Conservation (phyloP, 2,113 vertebrate species). For the Periophthalmodon schlosseri region DNA sequence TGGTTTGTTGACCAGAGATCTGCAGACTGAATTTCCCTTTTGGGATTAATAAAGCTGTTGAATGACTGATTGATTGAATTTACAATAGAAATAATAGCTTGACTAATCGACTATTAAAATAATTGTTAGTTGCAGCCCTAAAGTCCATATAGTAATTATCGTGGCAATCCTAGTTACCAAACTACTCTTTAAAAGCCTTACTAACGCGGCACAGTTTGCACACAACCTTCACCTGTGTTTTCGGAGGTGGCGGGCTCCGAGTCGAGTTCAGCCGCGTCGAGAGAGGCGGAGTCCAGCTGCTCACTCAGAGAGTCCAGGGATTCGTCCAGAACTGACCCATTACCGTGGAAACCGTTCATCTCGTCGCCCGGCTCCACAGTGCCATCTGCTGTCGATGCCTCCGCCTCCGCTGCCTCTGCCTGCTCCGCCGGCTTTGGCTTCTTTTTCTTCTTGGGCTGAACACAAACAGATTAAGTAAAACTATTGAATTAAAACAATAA, state of each 20-base stretch:
- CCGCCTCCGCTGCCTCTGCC: conserved; percentile 65
- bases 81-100: too few species aligned
- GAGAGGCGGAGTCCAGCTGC: conserved; percentile 86
- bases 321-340: conserved; percentile 84
- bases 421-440: conserved; percentile 87
- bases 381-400: conserved; percentile 56
- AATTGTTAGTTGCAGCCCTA: too few species aligned
- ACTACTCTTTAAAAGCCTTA: neutral
- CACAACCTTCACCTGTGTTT: conserved; percentile 74
- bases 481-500: neutral
- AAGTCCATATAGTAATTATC: too few species aligned
- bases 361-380: conserved; percentile 74
- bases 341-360: conserved; percentile 89
- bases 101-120: too few species aligned
- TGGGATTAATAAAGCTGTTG: too few species aligned
- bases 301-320: conserved; percentile 93
- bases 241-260: conserved; percentile 75
- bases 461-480: neutral
- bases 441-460: conserved; percentile 93
- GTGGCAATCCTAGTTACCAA: too few species aligned
- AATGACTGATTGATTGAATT: too few species aligned
- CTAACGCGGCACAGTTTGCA: neutral
- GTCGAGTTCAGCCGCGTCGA: conserved; percentile 87
- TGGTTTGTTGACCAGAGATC: too few species aligned
- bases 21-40: too few species aligned